These are phyloP conservation scores for Pandion haliaetus DNA, from an alignment of 2,113 vertebrate species.

Conservation along the genomic window DNA sequence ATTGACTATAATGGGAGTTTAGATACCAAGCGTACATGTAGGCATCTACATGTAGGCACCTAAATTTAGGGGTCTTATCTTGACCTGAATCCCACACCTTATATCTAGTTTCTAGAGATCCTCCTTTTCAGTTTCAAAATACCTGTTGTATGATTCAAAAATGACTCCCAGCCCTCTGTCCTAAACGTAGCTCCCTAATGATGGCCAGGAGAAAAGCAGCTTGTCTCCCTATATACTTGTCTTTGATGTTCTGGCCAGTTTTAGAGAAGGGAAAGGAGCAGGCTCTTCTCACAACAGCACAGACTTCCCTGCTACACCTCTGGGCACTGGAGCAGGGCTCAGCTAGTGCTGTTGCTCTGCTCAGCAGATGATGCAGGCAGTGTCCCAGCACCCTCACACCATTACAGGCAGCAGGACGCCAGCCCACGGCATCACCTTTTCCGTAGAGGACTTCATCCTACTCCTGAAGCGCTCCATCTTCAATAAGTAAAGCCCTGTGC, in stretches of 20 bases:
- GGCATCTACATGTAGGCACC: not conserved
- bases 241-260: not conserved
- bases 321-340: not conserved
- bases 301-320: not conserved
- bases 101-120: not conserved
- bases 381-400: not conserved
- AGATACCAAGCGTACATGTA: not conserved
- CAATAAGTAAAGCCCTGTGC: not conserved
- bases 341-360: not conserved
- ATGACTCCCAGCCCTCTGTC: not conserved
- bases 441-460: not conserved
- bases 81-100: not conserved
- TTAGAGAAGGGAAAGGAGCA: not conserved
- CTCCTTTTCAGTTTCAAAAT: not conserved
- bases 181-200: not conserved
- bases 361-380: not conserved
- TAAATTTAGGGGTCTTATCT: not conserved
- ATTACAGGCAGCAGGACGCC: not conserved
- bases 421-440: not conserved
- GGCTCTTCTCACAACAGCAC: accelerated
- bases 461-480: not conserved
- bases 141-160: not conserved
- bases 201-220: not conserved
- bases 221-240: not conserved
- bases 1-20: not conserved